A percentile compares a stretch with the other conserved stretches of the same genome.
These are phyloP conservation scores for Rhimphoctona megacephalus DNA, from an alignment of 2,888 invertebrate species.

Conservation along the genomic window DNA sequence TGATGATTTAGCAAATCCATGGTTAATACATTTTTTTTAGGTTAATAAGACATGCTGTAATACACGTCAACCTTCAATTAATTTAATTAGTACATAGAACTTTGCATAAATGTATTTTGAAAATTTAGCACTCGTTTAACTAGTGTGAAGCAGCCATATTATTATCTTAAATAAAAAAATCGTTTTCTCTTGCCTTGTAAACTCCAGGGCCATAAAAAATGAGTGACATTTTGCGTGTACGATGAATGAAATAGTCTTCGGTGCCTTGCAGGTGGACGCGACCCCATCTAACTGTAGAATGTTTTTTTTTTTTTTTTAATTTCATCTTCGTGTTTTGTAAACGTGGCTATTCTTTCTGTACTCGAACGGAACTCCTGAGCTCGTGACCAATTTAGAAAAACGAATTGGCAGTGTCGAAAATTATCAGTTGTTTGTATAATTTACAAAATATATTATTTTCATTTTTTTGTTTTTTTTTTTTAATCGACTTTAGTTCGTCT, in stretches of 20 bases:
- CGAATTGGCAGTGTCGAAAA: neutral
- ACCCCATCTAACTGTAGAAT: conserved; percentile 12
- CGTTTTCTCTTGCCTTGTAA: neutral
- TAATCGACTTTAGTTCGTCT: neutral
- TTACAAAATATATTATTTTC: neutral
- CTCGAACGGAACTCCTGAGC: neutral
- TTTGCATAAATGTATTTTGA: too few relatives aligned
- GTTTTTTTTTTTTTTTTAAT: neutral
- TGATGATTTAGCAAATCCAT: too few relatives aligned
- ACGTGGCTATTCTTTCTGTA: neutral
- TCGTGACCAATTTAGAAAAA: neutral
- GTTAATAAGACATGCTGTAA: too few relatives aligned
- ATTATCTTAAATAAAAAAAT: too few relatives aligned
- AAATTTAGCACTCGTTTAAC: too few relatives aligned
- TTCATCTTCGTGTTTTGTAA: neutral
- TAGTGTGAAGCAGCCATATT: too few relatives aligned
- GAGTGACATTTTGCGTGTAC: conserved; percentile 12
- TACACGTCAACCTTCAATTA: too few relatives aligned
- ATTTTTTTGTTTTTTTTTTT: neutral
- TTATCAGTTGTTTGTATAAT: neutral
- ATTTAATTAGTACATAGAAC: too few relatives aligned
- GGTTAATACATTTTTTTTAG: too few relatives aligned
- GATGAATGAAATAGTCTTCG: conserved; percentile 32
- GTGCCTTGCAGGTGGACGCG: conserved; percentile 42
- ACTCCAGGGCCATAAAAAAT: neutral